These are phyloP conservation scores for Heliocidaris erythrogramma DNA, from an alignment of 35 echinoderm and acorn worm species.

Conservation along the genomic window DNA sequence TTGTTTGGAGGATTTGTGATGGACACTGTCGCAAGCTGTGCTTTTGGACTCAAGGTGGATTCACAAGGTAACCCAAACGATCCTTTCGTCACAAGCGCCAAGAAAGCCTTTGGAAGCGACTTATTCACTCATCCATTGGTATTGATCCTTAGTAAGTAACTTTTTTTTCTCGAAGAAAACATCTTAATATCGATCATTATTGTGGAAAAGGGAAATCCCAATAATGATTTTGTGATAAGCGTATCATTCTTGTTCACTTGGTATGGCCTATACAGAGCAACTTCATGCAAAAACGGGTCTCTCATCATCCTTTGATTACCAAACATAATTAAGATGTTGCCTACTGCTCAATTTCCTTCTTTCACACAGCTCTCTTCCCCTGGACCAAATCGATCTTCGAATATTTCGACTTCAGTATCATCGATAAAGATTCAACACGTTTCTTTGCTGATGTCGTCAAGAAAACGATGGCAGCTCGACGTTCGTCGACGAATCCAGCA, in stretches of 20 bases:
- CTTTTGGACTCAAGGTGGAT: not conserved
- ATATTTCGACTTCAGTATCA: not conserved
- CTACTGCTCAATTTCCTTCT: not conserved
- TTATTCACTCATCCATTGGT: not conserved
- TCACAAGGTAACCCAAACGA: not conserved
- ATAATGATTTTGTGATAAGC: too few relatives aligned
- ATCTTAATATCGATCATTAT: too few relatives aligned
- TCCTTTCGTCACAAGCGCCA: not conserved
- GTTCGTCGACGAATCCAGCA: not conserved
- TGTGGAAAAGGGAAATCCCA: too few relatives aligned
- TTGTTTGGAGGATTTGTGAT: not conserved
- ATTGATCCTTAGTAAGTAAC: not conserved
- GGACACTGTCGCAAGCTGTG: slow-evolving; percentile 7
- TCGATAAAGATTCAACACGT: not conserved
- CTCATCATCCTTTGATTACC: not conserved
- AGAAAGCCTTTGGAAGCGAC: not conserved
- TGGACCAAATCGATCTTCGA: not conserved
- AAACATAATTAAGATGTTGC: not conserved
- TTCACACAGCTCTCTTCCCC: not conserved
- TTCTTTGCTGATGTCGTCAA: not conserved
- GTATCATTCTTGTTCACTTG: too few relatives aligned
- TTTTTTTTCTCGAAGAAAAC: too few relatives aligned
- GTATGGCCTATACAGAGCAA: not conserved
- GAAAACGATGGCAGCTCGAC: not conserved
- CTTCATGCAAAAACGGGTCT: not conserved